Evolutionary conservation across 1,140 invertebrate species (phyloP).

Genomic region (Macrostomum lignano): DNA sequence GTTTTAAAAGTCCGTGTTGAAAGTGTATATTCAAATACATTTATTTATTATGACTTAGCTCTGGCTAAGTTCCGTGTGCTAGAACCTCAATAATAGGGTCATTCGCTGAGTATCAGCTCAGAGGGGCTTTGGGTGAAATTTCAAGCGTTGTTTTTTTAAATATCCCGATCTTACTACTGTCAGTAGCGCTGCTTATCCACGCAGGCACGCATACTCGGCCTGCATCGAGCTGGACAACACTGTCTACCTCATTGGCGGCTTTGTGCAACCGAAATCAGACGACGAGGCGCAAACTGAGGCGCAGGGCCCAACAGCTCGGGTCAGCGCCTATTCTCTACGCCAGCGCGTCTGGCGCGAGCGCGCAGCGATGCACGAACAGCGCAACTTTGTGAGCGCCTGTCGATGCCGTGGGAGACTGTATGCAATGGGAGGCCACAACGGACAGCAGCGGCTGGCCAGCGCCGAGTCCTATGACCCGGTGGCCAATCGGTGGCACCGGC

Average conservation of each 20-base stretch:
- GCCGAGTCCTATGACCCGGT: constrained; percentile 1
- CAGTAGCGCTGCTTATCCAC: no score
- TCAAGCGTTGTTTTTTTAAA: no score
- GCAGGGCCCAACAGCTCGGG: constrained; percentile 3
- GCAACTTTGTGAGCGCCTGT: constrained; percentile 34
- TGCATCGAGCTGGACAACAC: constrained; percentile 6
- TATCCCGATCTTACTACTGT: no score
- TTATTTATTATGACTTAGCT: no score
- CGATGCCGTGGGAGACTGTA: constrained; percentile 43
- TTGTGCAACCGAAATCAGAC: no score
- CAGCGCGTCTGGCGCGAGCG: constrained; percentile 7
- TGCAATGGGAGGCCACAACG: constrained; percentile 33
- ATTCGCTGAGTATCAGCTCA: no score
- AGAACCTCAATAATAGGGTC: no score
- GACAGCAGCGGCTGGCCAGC: neutral
- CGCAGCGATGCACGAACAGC: constrained; percentile 7
- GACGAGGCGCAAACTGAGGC: no score
- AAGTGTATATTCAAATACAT: no score
- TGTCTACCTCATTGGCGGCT: constrained; percentile 10
- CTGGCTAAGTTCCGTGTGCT: no score
- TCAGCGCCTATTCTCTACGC: constrained; percentile 5
- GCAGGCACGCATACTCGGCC: constrained; percentile 8
- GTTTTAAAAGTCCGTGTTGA: no score
- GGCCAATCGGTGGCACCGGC: constrained; percentile 39
- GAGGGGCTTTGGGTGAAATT: no score